Percentiles rank a stretch among this genome's conserved stretches.
phyloP scores from a whole-genome alignment of 2,113 vertebrate species.

The Serilophus lunatus region DNA sequence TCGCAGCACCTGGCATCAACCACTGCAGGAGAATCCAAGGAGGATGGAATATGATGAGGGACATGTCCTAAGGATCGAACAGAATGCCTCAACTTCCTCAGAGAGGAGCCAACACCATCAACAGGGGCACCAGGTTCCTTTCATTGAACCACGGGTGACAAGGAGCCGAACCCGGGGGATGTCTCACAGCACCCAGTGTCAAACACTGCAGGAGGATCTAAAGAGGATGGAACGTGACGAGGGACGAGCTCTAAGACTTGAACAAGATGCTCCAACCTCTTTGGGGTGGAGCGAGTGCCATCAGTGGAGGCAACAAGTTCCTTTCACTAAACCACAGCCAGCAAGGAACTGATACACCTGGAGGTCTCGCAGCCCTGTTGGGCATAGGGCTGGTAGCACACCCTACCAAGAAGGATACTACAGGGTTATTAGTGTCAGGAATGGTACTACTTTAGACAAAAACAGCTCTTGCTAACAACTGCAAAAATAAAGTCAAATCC shows the following conservation, averaged over 20 bases:
- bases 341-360: not conserved
- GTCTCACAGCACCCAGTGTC: not conserved
- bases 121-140: not conserved
- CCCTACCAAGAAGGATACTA: not conserved
- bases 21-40: not conserved
- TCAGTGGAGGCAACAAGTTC: fast-evolving
- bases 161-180: not conserved
- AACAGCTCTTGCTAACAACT: not conserved
- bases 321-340: not conserved
- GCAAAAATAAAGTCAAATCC: not conserved
- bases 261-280: not conserved
- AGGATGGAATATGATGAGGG: not conserved
- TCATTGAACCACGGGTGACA: fast-evolving
- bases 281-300: fast-evolving
- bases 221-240: not conserved
- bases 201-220: not conserved
- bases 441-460: not conserved
- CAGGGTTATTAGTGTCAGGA: not conserved
- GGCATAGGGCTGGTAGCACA: not conserved
- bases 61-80: not conserved
- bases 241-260: not conserved
- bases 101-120: not conserved
- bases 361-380: fast-evolving
- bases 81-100: fast-evolving
- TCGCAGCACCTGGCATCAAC: fast-evolving